phyloP scores from a whole-genome alignment of 2,797 vertebrate genomes.

The Sphenodon punctatus region DNA sequence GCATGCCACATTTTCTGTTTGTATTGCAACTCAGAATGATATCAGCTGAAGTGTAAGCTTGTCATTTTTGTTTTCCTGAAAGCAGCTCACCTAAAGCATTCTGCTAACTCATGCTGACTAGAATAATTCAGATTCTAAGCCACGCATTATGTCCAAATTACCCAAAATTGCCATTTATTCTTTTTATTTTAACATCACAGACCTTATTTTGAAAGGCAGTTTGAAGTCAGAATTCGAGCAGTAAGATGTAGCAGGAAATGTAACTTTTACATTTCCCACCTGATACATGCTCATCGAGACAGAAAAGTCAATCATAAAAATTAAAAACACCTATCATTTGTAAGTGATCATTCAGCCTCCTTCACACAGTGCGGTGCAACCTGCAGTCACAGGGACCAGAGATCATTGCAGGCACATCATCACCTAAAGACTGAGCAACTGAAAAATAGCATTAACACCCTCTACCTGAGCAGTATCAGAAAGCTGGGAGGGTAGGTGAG shows the following conservation, averaged over 20 bases:
- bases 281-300: neutral
- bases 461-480: too few relatives aligned
- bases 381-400: too few relatives aligned
- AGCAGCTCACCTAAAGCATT: neutral
- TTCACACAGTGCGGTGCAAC: constrained; percentile 1
- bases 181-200: constrained; percentile 9
- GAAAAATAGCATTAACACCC: too few relatives aligned
- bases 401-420: too few relatives aligned
- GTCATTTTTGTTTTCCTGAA: constrained; percentile 15
- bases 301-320: neutral
- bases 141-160: neutral
- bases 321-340: neutral
- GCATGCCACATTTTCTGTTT: neutral
- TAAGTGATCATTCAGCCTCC: neutral
- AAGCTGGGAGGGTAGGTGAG: too few relatives aligned
- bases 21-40: neutral
- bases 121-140: constrained; percentile 4
- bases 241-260: neutral
- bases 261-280: neutral
- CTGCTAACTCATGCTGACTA: fast-evolving
- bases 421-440: too few relatives aligned
- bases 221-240: neutral
- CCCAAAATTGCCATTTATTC: neutral
- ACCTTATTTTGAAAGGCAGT: neutral
- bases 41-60: neutral